phyloP scores from a whole-genome alignment of 2,113 vertebrate genomes.

The Paraplagusia blochii region DNA sequence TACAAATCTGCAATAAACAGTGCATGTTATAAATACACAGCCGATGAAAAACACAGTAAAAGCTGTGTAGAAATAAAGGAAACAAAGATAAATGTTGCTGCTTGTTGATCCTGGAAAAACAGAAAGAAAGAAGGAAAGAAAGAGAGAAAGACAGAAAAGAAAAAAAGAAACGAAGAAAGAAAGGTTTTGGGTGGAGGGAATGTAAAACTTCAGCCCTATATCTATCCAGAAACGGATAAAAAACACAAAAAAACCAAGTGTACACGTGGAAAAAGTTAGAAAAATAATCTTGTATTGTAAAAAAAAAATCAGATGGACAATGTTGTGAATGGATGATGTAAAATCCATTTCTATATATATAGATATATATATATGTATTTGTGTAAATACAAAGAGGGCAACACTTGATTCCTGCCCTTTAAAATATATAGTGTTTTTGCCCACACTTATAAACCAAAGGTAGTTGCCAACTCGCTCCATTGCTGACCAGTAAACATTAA shows the following conservation, averaged over 20 bases:
- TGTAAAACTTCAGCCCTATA: constrained; percentile 49
- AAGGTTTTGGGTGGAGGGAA: constrained; percentile 37
- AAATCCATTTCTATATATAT: constrained; percentile 44
- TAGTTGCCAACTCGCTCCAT: constrained; percentile 55
- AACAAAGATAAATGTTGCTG: constrained; percentile 49
- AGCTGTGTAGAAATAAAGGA: constrained; percentile 38
- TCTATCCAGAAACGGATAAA: constrained; percentile 66
- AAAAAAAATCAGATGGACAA: constrained; percentile 52
- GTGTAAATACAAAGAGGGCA: constrained; percentile 56
- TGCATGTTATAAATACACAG: constrained; percentile 69
- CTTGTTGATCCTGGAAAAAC: constrained; percentile 59
- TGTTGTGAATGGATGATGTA: constrained; percentile 43
- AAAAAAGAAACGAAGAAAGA: constrained; percentile 33
- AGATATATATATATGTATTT: constrained; percentile 31
- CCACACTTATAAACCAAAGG: constrained; percentile 47
- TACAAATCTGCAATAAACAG: constrained; percentile 72
- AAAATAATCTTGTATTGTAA: constrained; percentile 60
- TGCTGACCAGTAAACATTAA: constrained; percentile 57
- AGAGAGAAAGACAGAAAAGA: constrained; percentile 23
- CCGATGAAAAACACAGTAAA: constrained; percentile 58
- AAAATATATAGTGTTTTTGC: constrained; percentile 57
- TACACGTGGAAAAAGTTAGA: constrained; percentile 51
- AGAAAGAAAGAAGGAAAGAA: constrained; percentile 52
- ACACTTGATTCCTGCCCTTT: constrained; percentile 39
- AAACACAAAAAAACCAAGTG: constrained; percentile 56